Evolutionary conservation across 2,888 invertebrate genomes (phyloP), one percentile per base, ranked within the genome.

Genomic region (Sphaeridia pumilis): DNA sequence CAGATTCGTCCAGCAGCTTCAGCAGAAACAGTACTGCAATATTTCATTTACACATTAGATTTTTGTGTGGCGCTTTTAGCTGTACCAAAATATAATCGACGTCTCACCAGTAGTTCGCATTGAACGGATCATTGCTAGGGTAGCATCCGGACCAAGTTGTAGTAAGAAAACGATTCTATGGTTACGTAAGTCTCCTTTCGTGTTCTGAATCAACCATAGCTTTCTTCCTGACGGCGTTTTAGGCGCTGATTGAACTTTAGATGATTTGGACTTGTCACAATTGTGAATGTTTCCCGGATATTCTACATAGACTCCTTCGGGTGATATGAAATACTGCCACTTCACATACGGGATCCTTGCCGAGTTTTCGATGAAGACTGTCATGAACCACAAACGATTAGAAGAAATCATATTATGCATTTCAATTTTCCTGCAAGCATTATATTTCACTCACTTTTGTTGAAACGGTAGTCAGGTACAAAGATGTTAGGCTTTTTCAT

Each of bases 311-410:
- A 73, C 66, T 2, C 74, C 74, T 41, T 70, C 69, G 26, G 68
- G 65, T 2, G 73, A 72, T 56, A 75, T 72, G 61, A 73, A 75
- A 63, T 74, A 75, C 65, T 75, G 75, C 75, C 75, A 75, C 59
- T 73, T 74, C 38, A 75, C 63, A 45, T 68, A 68, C 4, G 71
- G 70, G 55, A 71, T 66, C 44, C 67, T 67, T 56, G 69, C 69
- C 36, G 70, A 64, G 63, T 74, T 73, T 48, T 68, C 66, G 28
- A 68, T 66, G 67, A 74, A 73, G 27, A 72, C 73, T 72, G 67
- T 53, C n/a, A n/a, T n/a, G n/a, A n/a, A 46, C 2, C 14, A 28
- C 12, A 5, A 38, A 14, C n/a, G n/a, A n/a, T n/a, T n/a, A n/a
- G n/a, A n/a, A n/a, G n/a, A n/a, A n/a, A n/a, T n/a, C n/a, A n/a